These are phyloP conservation scores for Pollenia angustigena DNA, from an alignment of 2,888 invertebrate species.

Conservation along the genomic window DNA sequence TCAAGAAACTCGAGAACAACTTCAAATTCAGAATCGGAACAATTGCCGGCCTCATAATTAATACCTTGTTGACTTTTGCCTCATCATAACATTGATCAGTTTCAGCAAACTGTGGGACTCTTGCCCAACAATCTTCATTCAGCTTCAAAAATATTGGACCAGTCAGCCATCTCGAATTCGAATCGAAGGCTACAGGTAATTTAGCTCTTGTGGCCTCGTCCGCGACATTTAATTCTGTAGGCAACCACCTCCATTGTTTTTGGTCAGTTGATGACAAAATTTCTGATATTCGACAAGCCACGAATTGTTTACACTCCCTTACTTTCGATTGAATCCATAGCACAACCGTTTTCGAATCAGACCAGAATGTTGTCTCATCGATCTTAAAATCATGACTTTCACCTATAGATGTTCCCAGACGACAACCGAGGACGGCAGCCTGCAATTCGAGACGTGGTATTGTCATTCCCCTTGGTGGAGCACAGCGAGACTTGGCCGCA, in stretches of 20 bases:
- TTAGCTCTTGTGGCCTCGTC: constrained; percentile 26
- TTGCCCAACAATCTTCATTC: constrained; percentile 24
- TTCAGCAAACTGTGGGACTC: too few relatives aligned
- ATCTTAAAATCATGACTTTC: constrained; percentile 41
- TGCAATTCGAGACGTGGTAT: constrained; percentile 33
- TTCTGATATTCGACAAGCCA: constrained; percentile 54
- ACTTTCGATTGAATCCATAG: constrained; percentile 75
- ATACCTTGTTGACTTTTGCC: neutral
- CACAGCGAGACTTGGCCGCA: constrained; percentile 22
- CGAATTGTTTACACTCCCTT: constrained; percentile 66
- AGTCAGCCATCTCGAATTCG: constrained; percentile 13
- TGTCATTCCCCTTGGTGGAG: constrained; percentile 20
- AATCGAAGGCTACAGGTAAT: neutral
- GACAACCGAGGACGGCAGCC: constrained; percentile 30
- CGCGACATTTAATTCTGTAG: neutral
- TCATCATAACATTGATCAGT: too few relatives aligned
- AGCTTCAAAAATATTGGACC: constrained; percentile 41
- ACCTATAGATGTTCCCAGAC: neutral
- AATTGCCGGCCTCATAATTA: neutral
- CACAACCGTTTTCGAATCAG: constrained; percentile 55
- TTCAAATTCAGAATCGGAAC: neutral
- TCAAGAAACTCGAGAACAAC: constrained; percentile 14
- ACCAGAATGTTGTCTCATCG: constrained; percentile 36
- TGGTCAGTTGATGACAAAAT: constrained; percentile 14
- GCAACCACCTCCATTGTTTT: constrained; percentile 70